Conservation (phyloP, 2,797 vertebrate species). For the Numenius phaeopus region DNA sequence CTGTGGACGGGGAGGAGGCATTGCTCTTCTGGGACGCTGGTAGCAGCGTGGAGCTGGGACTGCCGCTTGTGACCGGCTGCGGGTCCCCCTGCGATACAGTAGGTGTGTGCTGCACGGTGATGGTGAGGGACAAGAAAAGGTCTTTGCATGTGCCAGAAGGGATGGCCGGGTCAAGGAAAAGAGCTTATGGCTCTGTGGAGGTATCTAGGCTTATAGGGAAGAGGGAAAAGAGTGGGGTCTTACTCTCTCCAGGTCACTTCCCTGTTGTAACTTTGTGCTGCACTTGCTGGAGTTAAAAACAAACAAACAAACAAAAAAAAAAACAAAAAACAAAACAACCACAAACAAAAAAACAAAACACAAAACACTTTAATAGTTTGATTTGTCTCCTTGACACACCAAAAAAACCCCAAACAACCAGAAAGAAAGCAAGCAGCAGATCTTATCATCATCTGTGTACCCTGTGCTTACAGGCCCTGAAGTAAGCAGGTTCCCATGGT, state of each 20-base stretch:
- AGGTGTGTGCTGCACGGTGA: fast-evolving
- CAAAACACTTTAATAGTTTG: background rate
- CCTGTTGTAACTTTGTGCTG: background rate
- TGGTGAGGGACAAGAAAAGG: background rate
- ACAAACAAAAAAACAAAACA: too few species aligned
- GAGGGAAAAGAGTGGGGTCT: background rate
- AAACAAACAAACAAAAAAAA: too few species aligned
- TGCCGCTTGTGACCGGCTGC: background rate
- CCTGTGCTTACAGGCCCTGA: background rate
- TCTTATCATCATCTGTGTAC: background rate
- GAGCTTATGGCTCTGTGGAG: background rate
- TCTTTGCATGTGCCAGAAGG: background rate
- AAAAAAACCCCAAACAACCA: background rate
- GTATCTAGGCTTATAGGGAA: too few species aligned
- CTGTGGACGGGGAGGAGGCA: background rate
- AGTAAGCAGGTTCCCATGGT: too few species aligned
- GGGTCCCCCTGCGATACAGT: fast-evolving
- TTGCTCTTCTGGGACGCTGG: fast-evolving
- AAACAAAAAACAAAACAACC: too few species aligned
- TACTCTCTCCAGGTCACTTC: background rate
- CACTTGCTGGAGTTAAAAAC: background rate
- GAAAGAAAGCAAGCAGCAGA: background rate
- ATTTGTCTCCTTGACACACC: background rate
- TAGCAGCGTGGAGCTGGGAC: fast-evolving
- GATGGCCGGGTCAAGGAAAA: background rate